Evolutionary conservation across 2,888 invertebrate genomes (phyloP).

Genomic region (Cynaeus angustus): DNA sequence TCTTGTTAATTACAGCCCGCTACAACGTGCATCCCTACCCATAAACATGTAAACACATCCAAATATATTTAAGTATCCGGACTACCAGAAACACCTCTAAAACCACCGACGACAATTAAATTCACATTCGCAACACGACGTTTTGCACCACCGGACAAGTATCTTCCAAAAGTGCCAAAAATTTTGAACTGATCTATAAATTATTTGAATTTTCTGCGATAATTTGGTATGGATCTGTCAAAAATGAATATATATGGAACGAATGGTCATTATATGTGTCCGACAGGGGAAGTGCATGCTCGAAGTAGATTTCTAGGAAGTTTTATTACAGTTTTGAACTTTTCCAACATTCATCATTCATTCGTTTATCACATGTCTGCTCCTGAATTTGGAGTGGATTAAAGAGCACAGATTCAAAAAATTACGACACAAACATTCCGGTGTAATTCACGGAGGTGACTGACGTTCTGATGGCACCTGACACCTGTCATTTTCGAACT

Average conservation of each 20-base stretch:
- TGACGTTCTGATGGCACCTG: constrained; percentile 36
- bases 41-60: constrained; percentile 44
- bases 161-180: no score
- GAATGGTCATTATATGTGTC: no score
- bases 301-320: neutral
- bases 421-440: constrained; percentile 36
- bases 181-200: no score
- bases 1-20: constrained; percentile 49
- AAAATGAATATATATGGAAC: no score
- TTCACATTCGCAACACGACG: neutral
- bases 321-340: constrained; percentile 4
- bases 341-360: constrained; percentile 6
- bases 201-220: no score
- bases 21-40: constrained; percentile 38
- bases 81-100: constrained; percentile 36
- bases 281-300: no score
- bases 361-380: neutral
- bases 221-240: no score
- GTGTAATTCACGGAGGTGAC: constrained; percentile 24
- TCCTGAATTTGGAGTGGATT: constrained; percentile 6
- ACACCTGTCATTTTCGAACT: constrained; percentile 39
- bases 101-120: constrained; percentile 25
- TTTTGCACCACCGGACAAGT: neutral
- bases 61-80: constrained; percentile 32
- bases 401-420: constrained; percentile 36